Base-by-base conservation (phyloP, 2,113 vertebrate genomes). In the Aix galericulata region DNA sequence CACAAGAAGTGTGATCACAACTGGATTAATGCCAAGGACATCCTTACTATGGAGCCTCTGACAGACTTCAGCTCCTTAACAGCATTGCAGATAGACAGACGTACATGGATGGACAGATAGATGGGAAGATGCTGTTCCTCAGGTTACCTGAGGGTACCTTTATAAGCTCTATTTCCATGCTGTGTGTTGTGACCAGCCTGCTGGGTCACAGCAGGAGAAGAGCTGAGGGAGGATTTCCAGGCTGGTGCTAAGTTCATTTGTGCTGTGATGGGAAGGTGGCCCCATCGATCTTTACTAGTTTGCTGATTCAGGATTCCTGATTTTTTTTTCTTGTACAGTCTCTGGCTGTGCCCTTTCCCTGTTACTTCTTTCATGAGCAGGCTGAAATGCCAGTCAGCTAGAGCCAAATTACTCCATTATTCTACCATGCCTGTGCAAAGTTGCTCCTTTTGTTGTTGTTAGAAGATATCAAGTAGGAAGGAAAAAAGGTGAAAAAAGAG, bases 1-100 rank as follows among this genome's bases (percentile, higher is more conserved):
- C 67, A 29, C 50, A 66, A 71, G 86, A 94, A 91, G 77, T 73
- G 83, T 95, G 93, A 96, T 95, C 83, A 55, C 86, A 89, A 6
- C 66, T 96, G 92, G 86, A 89, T 93, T 92, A 22, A 38, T 26
- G 92, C 92, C 94, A 95, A 73, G 31, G 59, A 73, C 40, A 26
- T 72, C 26, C 58, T 95, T 93, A 59, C 59, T 34, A 22, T 32
- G 56, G 40, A 84, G 58, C 52, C 82, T 93, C 86, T 87, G 78
- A 72, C 56, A 95, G 94, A 76, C 58, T 92, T 87, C 69, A 48
- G 48, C 48, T 92, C 50, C 69, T 82, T n/a, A n/a, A 58, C 68
- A 91, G 32, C 48, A 56, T 23, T 8, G 8, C 64, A 90, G 91
- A 3, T 23, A 93, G 72, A 58, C 15, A 63, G 72, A 63, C 11